A percentile compares a stretch with the other conserved stretches of the same genome.
These are phyloP conservation scores for Saccostrea glomerata DNA, from an alignment of 1,140 invertebrate genomes.

Conservation along the genomic window DNA sequence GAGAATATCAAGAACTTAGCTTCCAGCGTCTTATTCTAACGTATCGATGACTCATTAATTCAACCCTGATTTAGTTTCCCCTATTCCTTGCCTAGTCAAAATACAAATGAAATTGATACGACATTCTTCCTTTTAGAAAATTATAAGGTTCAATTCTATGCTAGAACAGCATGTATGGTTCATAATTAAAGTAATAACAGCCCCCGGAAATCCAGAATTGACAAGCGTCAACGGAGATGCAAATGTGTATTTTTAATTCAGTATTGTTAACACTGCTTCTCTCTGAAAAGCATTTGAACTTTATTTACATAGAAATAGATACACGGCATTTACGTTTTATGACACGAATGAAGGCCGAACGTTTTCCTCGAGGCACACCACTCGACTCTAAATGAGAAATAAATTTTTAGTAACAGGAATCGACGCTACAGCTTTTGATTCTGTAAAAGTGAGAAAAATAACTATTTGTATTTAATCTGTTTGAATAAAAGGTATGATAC, in stretches of 20 bases:
- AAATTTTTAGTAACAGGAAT: conserved; percentile 31
- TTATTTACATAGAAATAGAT: conserved; percentile 41
- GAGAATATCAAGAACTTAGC: neutral
- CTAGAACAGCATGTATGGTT: conserved; percentile 48
- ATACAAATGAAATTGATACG: conserved; percentile 56
- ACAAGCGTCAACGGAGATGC: conserved; percentile 45
- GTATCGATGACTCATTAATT: conserved; percentile 40
- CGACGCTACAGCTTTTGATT: neutral
- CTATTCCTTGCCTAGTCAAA: conserved; percentile 45
- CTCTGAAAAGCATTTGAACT: conserved; percentile 36
- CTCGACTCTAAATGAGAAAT: conserved; percentile 25
- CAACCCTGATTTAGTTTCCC: conserved; percentile 28
- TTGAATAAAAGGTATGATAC: neutral
- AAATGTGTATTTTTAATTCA: conserved; percentile 41
- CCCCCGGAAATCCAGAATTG: conserved; percentile 50
- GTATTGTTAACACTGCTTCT: conserved; percentile 37
- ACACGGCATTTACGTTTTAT: conserved; percentile 25
- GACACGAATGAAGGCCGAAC: conserved; percentile 9
- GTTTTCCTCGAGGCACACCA: conserved; percentile 20
- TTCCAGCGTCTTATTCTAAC: conserved; percentile 15
- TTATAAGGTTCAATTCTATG: conserved; percentile 54
- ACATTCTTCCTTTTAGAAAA: conserved; percentile 43
- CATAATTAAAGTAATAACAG: conserved; percentile 58
- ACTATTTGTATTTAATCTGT: neutral
- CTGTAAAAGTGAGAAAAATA: neutral